A percentile compares a stretch with the other conserved stretches of the same genome.
Evolutionary conservation across 1,140 invertebrate genomes (phyloP).

Genomic region (Mercenaria mercenaria): DNA sequence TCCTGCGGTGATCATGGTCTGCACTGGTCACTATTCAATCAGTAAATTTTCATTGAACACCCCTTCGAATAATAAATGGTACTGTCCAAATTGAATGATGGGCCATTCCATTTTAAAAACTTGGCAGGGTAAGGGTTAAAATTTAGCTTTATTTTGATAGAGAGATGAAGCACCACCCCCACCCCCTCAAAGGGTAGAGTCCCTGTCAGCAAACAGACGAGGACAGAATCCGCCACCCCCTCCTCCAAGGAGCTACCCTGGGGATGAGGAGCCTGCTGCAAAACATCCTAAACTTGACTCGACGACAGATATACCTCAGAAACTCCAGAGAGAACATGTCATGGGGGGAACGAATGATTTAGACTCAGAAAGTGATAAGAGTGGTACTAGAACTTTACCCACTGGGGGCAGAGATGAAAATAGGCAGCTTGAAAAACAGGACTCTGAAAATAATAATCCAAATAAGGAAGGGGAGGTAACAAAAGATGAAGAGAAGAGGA

Average conservation of each 20-base stretch:
- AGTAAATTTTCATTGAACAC: too few species aligned
- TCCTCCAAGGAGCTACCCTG: slow-evolving; percentile 13
- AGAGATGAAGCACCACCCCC: slow-evolving; percentile 24
- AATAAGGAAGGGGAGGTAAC: not conserved
- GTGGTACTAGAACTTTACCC: not conserved
- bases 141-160: too few species aligned
- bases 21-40: too few species aligned
- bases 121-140: too few species aligned
- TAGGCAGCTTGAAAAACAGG: slow-evolving; percentile 6
- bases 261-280: slow-evolving; percentile 2
- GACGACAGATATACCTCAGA: slow-evolving; percentile 27
- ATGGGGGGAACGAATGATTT: not conserved
- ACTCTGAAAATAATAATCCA: slow-evolving; percentile 29
- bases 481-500: not conserved
- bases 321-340: slow-evolving; percentile 12
- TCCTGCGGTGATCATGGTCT: too few species aligned
- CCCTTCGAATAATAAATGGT: too few species aligned
- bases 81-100: too few species aligned
- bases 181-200: slow-evolving; percentile 25
- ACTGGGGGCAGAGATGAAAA: not conserved
- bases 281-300: slow-evolving; percentile 39
- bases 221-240: slow-evolving; percentile 37
- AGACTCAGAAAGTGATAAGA: not conserved
- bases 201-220: not conserved
- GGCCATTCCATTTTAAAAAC: too few species aligned